phyloP scores from a whole-genome alignment of 1,140 invertebrate genomes.

The Drosophila bipectinata region DNA sequence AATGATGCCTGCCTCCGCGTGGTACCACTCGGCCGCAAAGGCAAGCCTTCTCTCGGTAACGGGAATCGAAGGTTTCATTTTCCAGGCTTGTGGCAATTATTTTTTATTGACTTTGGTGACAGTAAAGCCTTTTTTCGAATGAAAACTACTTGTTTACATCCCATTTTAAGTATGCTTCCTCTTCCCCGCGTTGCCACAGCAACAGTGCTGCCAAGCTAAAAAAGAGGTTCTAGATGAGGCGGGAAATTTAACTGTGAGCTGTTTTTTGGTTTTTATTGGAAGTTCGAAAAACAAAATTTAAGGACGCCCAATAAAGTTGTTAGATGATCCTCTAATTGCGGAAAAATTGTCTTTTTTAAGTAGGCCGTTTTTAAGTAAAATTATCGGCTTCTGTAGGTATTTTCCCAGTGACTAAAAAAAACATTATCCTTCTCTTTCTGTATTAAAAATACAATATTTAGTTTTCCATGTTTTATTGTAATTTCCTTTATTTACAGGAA shows the following conservation, averaged over 20 bases:
- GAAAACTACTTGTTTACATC: conserved; percentile 23
- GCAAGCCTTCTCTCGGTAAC: conserved; percentile 53
- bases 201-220: conserved; percentile 30
- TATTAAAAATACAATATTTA: not conserved
- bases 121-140: conserved; percentile 11
- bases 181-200: conserved; percentile 61
- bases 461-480: conserved; percentile 68
- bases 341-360: too few species aligned
- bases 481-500: conserved; percentile 83
- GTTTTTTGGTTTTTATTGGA: not conserved
- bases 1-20: conserved; percentile 88
- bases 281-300: too few species aligned
- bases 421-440: not conserved
- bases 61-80: conserved; percentile 29
- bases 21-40: conserved; percentile 94
- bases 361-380: too few species aligned
- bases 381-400: too few species aligned
- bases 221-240: not conserved
- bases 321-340: too few species aligned
- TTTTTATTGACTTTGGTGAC: conserved; percentile 7
- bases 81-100: not conserved
- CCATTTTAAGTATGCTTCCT: conserved; percentile 52
- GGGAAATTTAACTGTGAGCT: conserved; percentile 10
- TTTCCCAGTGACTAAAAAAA: too few species aligned
- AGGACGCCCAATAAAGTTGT: too few species aligned